phyloP scores from a whole-genome alignment of 2,797 vertebrate genomes.

The Falco biarmicus region DNA sequence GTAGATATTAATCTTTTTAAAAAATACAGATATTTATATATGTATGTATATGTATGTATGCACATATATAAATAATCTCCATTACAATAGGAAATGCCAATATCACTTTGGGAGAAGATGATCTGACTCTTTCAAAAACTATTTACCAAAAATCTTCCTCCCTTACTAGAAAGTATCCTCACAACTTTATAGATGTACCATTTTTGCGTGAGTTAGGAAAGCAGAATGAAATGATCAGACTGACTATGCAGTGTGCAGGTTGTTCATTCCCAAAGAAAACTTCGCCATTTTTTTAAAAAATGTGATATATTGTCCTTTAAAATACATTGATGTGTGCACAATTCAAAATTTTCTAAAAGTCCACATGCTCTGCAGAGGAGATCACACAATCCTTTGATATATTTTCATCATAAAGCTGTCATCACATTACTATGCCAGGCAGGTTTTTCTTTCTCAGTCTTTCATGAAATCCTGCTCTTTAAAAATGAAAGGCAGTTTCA shows the following conservation, averaged over 20 bases:
- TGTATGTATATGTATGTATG: not conserved
- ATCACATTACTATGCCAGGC: not conserved
- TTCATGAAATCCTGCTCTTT: not conserved
- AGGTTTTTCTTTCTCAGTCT: not conserved
- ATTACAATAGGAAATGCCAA: not conserved
- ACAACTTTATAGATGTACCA: not conserved
- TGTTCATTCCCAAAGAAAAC: not conserved
- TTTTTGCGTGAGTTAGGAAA: not conserved
- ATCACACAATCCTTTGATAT: not conserved
- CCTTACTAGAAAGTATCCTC: not conserved
- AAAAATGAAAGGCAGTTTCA: not conserved
- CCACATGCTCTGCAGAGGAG: rapidly evolving
- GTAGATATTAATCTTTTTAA: not conserved
- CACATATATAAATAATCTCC: too few species aligned
- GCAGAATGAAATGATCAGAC: not conserved
- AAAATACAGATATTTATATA: not conserved
- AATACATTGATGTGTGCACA: not conserved
- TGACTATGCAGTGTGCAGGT: rapidly evolving
- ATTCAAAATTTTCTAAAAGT: not conserved
- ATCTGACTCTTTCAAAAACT: not conserved
- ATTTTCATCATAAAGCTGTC: not conserved
- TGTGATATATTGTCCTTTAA: not conserved
- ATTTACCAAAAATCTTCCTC: not conserved
- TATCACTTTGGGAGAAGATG: not conserved
- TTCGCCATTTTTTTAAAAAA: not conserved